Conservation (phyloP, 2,113 vertebrate species). For the Trichechus manatus region DNA sequence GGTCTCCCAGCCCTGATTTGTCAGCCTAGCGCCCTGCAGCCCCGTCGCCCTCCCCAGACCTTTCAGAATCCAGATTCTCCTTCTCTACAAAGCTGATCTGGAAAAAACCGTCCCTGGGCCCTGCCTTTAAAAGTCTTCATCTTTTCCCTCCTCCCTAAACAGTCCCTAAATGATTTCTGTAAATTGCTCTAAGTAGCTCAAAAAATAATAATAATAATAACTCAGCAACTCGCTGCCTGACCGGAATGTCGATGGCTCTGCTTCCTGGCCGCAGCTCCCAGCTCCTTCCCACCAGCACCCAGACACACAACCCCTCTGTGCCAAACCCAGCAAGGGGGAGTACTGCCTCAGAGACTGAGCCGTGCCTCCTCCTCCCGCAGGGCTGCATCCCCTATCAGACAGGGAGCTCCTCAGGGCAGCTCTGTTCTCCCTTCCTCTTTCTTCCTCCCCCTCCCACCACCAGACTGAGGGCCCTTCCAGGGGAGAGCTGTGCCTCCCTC, state of each 20-base stretch:
- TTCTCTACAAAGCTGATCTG: constrained; percentile 48
- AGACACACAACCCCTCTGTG: not conserved
- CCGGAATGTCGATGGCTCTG: constrained; percentile 66
- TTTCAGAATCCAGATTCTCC: not conserved
- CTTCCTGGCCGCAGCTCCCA: not conserved
- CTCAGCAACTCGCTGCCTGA: constrained; percentile 69
- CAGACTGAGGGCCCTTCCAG: not conserved
- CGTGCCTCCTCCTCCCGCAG: not conserved
- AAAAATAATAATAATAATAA: constrained; percentile 83
- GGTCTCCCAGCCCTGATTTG: not conserved
- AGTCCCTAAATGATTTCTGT: constrained; percentile 87
- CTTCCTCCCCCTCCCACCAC: not conserved
- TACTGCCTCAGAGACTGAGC: not conserved
- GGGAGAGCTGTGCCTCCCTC: not conserved
- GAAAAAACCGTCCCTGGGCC: constrained; percentile 71
- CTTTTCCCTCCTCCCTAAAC: constrained; percentile 79
- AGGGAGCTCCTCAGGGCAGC: not conserved
- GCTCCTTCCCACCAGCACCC: not conserved
- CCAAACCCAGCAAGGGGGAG: not conserved
- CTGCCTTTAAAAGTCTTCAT: constrained; percentile 76
- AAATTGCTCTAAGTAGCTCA: constrained; percentile 88
- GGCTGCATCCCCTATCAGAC: not conserved
- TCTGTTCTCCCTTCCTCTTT: too few species aligned
- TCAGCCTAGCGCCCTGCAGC: not conserved
- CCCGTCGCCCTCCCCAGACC: not conserved